Percentiles rank a stretch among this genome's conserved stretches.
Evolutionary conservation across 1,140 invertebrate species (phyloP).

Genomic region (Diorhabda carinulata): DNA sequence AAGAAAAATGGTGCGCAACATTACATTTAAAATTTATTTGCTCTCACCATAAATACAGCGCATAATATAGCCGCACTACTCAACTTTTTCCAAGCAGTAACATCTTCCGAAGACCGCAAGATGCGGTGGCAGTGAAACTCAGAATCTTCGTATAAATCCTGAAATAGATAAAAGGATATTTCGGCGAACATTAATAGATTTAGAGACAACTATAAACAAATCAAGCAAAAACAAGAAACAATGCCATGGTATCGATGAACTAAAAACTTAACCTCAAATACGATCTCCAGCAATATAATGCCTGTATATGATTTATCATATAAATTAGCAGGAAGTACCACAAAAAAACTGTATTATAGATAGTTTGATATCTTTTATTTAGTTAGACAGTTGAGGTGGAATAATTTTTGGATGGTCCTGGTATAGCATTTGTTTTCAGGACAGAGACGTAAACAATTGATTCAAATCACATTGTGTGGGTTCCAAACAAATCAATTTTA

Average conservation of each 20-base stretch:
- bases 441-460: too few species aligned
- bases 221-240: constrained; percentile 10
- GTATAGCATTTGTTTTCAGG: too few species aligned
- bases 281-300: neutral
- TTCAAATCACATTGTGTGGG: too few species aligned
- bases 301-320: neutral
- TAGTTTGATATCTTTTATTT: too few species aligned
- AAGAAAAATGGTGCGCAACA: too few species aligned
- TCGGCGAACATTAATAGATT: neutral
- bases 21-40: too few species aligned
- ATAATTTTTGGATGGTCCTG: too few species aligned
- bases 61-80: constrained; percentile 57
- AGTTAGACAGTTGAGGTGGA: too few species aligned
- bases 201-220: too few species aligned
- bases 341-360: constrained; percentile 2
- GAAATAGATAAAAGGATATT: constrained; percentile 20
- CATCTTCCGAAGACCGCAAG: constrained; percentile 27
- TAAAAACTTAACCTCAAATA: neutral
- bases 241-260: neutral
- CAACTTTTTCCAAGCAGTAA: constrained; percentile 47
- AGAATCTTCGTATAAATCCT: constrained; percentile 31
- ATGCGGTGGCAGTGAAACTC: constrained; percentile 42
- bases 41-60: constrained; percentile 61
- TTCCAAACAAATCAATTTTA: too few species aligned
- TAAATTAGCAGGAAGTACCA: neutral